Conservation (phyloP, 2,113 vertebrate species). For the Sapajus apella region DNA sequence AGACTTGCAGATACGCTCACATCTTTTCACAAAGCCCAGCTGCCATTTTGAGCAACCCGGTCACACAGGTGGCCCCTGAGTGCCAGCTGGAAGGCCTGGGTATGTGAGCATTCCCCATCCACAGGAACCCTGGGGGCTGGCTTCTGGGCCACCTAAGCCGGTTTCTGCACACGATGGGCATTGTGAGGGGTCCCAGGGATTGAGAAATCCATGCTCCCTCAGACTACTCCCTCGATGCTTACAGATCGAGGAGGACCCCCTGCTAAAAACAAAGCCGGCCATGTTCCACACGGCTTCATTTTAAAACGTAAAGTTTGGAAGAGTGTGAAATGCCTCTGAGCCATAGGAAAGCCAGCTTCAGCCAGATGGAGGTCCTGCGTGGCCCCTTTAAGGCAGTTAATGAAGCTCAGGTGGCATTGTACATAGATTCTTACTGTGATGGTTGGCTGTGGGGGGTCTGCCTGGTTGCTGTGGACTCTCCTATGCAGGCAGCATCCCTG, state of each 20-base stretch:
- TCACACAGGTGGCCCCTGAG: background rate
- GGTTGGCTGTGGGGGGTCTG: too few relatives aligned
- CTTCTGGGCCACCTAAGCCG: rapidly evolving
- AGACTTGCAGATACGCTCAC: too few relatives aligned
- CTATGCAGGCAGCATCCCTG: too few relatives aligned
- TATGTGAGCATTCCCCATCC: rapidly evolving
- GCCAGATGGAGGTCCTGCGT: rapidly evolving
- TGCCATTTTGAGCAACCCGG: rapidly evolving
- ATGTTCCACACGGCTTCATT: background rate
- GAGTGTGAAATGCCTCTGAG: background rate
- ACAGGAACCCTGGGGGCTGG: rapidly evolving
- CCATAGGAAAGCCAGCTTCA: rapidly evolving
- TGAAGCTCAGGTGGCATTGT: background rate
- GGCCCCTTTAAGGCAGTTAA: background rate
- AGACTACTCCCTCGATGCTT: too few relatives aligned
- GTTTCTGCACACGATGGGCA: rapidly evolving
- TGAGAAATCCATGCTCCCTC: background rate
- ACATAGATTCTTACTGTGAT: rapidly evolving
- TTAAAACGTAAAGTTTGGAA: too few relatives aligned
- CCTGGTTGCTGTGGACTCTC: rapidly evolving
- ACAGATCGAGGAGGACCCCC: rapidly evolving
- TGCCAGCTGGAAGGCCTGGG: rapidly evolving
- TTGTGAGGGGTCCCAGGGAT: background rate
- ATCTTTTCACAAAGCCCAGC: background rate
- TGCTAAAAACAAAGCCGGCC: background rate